Conservation (phyloP, 2,113 vertebrate genomes). For the Tachysurus fulvidraco region DNA sequence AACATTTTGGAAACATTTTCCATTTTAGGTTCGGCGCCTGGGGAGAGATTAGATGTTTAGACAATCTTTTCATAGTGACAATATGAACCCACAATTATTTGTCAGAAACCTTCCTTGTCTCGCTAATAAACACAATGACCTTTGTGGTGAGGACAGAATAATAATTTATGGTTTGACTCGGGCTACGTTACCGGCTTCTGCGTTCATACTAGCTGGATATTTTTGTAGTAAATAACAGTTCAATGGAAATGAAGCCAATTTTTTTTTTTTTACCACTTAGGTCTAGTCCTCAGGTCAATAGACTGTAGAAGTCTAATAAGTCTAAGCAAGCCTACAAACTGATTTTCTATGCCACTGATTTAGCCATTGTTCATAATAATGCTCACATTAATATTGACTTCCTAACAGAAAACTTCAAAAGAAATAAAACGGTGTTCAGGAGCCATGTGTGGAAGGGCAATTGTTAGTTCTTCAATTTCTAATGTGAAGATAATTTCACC, state of each 20-base stretch:
- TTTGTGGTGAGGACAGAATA: neutral
- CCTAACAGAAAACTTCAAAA: neutral
- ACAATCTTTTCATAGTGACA: neutral
- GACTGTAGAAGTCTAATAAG: neutral
- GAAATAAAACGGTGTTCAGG: neutral
- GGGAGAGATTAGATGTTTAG: constrained; percentile 23
- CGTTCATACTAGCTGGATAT: neutral
- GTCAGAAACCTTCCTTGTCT: neutral
- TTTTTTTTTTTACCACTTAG: neutral
- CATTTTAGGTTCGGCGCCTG: neutral
- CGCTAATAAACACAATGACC: constrained; percentile 4
- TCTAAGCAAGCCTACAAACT: neutral
- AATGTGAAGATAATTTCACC: neutral
- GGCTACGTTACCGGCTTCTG: neutral
- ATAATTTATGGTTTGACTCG: constrained; percentile 6
- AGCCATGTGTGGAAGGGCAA: neutral
- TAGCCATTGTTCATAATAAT: neutral
- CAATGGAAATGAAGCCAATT: neutral
- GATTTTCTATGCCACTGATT: neutral
- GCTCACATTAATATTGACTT: neutral
- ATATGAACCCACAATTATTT: constrained; percentile 12
- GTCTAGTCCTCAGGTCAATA: neutral
- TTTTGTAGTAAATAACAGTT: neutral
- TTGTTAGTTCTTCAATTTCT: neutral
- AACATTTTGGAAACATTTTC: constrained; percentile 30